Evolutionary conservation across 1,140 invertebrate genomes (phyloP), one percentile per base, ranked within the genome.

Genomic region (Drosophila asahinai): DNA sequence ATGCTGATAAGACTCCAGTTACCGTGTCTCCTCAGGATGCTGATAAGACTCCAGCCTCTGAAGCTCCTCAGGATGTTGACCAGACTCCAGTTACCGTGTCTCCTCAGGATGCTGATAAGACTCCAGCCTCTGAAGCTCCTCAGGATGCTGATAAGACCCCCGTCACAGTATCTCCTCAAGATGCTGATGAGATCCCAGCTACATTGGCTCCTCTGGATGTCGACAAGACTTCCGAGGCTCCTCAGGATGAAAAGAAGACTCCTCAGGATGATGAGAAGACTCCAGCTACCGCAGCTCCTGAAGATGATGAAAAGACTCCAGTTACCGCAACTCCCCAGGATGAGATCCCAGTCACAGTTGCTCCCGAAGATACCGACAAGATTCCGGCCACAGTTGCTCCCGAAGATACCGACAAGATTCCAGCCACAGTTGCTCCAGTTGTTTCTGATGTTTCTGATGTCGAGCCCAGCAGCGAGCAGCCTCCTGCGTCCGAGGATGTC

Each of bases 371-470:
- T 43, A 61, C 33, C 57, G 81, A 86, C 43, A 70, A 77, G 47
- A 43, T 51, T 78, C 58, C 47, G n/a, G 54, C 45, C 43, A 62
- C 83, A 40, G 73, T 73, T 72, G 62, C 62, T 45, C 49, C 57
- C 27, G 42, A 66, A 70, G 64, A 61, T 43, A 61, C 33, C 54
- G 81, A 86, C 43, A 70, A 77, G 47, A 43, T 51, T 78, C 58
- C 47, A 14, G 54, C 48, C 43, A 62, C 83, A 40, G 73, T 73
- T 72, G 62, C 63, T 74, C 80, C 90, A 67, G 47, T 65, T 77
- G 70, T 68, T 74, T 45, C 60, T 55, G 76, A 45, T 77, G 70
- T 68, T 74, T 45, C 60, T 55, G 76, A 45, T 27, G 59, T 73
- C 54, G 72, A 90, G 60, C 48, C 71, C 76, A 68, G 45, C 65